Base-by-base conservation (phyloP, 2,113 vertebrate genomes). In the Tenrec ecaudatus region DNA sequence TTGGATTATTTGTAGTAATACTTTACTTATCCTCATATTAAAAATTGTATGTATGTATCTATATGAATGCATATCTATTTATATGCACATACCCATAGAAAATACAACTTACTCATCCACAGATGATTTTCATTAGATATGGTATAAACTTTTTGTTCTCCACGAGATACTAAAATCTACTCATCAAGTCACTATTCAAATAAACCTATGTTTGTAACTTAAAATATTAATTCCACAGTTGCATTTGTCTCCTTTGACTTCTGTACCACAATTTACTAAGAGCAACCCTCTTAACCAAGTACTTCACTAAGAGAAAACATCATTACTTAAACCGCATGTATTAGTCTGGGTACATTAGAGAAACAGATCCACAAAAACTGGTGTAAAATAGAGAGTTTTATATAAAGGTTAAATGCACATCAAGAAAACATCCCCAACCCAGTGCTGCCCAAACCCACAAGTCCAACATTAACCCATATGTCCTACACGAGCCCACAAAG, bases 41-140 rank as follows among this genome's bases (percentile, higher is more conserved):
- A 20, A 62, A 62, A 66, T 78, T 43, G 57, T 38, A 53, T 64
- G 1, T 3, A 22, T 36, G 16, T 17, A 2, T 73, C 19, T 36
- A 19, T 71, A 19, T 71, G 15, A 22, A 14, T 14, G 76, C n/a
- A 89, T 22, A 43, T 66, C 36, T 73, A 36, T 36, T 15, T 73
- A 43, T 82, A 14, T 14, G 77, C 22, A 89, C 23, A 89, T 82
- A 6, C 43, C 64, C 57, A 33, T n/a, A 75, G 20, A 40, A n/a
- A 75, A 43, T 76, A 27, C 40, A 33, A 71, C 40, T 89, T 86
- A 91, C 0, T 88, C 2, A 89, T 76, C n/a, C 58, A 75, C 15
- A 92, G 9, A 60, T 64, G 76, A 88, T 89, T 93, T 83, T 53
- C 60, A 84, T 77, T 89, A 80, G 11, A 78, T 80, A 16, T 57